Percentiles rank a stretch among this genome's conserved stretches.
Conservation (phyloP, 2,797 vertebrate genomes). For the Lates japonicus region DNA sequence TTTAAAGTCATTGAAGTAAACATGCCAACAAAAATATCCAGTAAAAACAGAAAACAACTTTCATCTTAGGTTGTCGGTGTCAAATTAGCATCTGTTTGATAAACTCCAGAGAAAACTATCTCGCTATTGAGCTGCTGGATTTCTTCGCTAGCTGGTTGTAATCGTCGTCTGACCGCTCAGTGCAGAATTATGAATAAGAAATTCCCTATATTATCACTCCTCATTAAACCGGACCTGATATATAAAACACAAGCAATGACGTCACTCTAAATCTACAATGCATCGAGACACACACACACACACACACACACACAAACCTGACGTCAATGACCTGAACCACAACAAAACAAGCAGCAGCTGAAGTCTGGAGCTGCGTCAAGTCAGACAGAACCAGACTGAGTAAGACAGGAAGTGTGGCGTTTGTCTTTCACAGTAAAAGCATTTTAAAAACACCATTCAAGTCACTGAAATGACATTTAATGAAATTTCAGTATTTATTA, state of each 20-base stretch:
- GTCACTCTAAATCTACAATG: slow-evolving; percentile 21
- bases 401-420: background rate
- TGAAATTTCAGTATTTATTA: no score
- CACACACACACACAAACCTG: slow-evolving; percentile 41
- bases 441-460: background rate
- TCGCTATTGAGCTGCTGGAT: no score
- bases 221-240: background rate
- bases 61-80: no score
- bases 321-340: slow-evolving; percentile 74
- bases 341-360: slow-evolving; percentile 65
- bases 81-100: no score
- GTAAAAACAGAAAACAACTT: no score
- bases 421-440: slow-evolving; percentile 50
- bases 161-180: no score
- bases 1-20: no score
- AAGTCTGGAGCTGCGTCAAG: slow-evolving; percentile 26
- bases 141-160: no score
- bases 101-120: no score
- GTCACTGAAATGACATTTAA: background rate
- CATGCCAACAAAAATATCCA: no score
- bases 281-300: slow-evolving; percentile 15
- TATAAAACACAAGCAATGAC: slow-evolving; percentile 21
- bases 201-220: no score
- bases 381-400: background rate
- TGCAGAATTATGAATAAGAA: no score